Conservation (phyloP, 2,888 invertebrate species). For the Drosophila leonis region DNA sequence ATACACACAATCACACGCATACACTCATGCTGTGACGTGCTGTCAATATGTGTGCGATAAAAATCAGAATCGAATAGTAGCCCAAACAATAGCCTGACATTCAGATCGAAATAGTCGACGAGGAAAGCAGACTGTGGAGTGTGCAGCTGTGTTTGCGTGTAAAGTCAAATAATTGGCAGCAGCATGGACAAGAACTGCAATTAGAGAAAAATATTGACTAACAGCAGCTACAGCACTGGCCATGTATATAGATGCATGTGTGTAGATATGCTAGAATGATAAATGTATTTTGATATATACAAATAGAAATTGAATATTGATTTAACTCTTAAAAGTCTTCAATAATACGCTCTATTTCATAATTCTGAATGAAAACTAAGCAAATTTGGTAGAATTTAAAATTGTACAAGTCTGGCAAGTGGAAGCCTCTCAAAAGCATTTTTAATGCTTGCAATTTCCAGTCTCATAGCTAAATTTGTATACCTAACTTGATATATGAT, state of each 20-base stretch:
- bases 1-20: conserved; percentile 3
- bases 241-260: conserved; percentile 6
- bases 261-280: not conserved
- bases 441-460: not conserved
- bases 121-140: not conserved
- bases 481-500: not conserved
- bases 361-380: not conserved
- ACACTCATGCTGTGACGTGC: conserved; percentile 6
- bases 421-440: not conserved
- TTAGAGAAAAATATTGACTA: conserved; percentile 46
- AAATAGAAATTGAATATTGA: not conserved
- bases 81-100: conserved; percentile 54
- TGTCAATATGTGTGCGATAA: conserved; percentile 61
- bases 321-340: too few relatives aligned
- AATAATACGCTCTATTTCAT: not conserved
- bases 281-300: not conserved
- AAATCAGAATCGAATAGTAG: conserved; percentile 62
- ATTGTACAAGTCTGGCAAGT: not conserved
- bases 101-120: conserved; percentile 27
- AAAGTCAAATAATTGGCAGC: conserved; percentile 62
- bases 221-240: conserved; percentile 22
- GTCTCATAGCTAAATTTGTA: not conserved
- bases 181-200: conserved; percentile 54
- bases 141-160: conserved; percentile 22
- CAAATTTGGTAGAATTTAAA: not conserved